These are phyloP conservation scores for Miltochrista miniata DNA, from an alignment of 2,888 invertebrate species.

Conservation along the genomic window DNA sequence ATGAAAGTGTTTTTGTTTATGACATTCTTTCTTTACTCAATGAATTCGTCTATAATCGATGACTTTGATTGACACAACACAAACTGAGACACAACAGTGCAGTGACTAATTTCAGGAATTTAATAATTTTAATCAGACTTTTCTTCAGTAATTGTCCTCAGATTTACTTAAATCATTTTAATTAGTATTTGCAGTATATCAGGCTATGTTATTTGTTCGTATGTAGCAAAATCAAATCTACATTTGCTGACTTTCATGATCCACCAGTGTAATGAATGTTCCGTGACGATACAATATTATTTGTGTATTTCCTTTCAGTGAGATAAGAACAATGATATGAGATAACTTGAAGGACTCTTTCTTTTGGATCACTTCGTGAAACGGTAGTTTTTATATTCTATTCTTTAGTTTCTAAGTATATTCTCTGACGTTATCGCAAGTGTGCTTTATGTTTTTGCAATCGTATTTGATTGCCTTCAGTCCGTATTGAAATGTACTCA, in stretches of 20 bases:
- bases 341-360: conserved; percentile 59
- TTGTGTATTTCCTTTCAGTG: conserved; percentile 69
- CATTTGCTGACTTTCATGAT: conserved; percentile 7
- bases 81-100: conserved; percentile 26
- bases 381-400: conserved; percentile 26
- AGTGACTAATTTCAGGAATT: conserved; percentile 43
- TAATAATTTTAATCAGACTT: conserved; percentile 23
- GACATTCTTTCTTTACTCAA: neutral
- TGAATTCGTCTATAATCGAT: neutral
- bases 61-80: conserved; percentile 1
- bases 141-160: conserved; percentile 8
- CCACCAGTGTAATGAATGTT: conserved; percentile 29
- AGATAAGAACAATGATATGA: conserved; percentile 74
- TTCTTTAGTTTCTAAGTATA: neutral
- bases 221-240: neutral
- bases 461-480: conserved; percentile 32
- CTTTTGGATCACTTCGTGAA: conserved; percentile 32
- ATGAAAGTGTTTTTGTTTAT: neutral
- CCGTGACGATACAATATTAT: conserved; percentile 55
- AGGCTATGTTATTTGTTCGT: conserved; percentile 13
- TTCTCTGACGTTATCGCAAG: conserved; percentile 2
- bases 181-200: conserved; percentile 9
- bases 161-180: conserved; percentile 9
- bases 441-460: conserved; percentile 11
- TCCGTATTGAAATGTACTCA: conserved; percentile 13